Conservation (phyloP, 2,113 vertebrate genomes). For the Pelvicachromis taeniatus region DNA sequence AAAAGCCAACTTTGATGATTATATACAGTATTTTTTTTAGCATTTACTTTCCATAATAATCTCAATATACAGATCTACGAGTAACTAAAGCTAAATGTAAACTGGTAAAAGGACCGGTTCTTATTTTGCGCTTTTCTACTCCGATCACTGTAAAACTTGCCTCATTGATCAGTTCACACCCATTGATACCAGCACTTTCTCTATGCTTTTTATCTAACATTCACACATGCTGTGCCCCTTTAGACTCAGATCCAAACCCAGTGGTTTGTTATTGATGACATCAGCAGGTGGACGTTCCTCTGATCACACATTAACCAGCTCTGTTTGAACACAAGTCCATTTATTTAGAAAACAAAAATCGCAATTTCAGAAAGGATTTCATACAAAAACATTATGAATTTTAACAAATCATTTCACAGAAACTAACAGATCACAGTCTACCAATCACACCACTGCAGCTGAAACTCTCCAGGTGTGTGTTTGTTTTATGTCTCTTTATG, state of each 20-base stretch:
- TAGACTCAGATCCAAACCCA: not conserved
- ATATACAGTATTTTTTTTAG: not conserved
- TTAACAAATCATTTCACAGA: not conserved
- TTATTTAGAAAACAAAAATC: not conserved
- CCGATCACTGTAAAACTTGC: not conserved
- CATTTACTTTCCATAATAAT: not conserved
- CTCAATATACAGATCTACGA: not conserved
- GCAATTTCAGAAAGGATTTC: not conserved
- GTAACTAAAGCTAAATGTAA: not conserved
- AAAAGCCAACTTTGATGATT: not conserved
- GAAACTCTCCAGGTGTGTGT: not conserved
- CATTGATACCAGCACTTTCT: not conserved
- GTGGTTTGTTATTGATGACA: not conserved
- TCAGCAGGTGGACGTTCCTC: not conserved
- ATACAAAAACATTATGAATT: not conserved
- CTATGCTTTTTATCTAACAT: not conserved
- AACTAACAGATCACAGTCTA: not conserved
- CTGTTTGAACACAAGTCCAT: not conserved
- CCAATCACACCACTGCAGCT: not conserved
- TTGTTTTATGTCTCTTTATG: constrained; percentile 1
- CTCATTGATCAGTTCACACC: not conserved
- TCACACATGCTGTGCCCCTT: fast-evolving
- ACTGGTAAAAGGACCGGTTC: not conserved
- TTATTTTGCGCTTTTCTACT: not conserved
- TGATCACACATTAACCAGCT: not conserved